Evolutionary conservation across 2,797 vertebrate genomes (phyloP).

Genomic region (Lagothrix lagotricha): DNA sequence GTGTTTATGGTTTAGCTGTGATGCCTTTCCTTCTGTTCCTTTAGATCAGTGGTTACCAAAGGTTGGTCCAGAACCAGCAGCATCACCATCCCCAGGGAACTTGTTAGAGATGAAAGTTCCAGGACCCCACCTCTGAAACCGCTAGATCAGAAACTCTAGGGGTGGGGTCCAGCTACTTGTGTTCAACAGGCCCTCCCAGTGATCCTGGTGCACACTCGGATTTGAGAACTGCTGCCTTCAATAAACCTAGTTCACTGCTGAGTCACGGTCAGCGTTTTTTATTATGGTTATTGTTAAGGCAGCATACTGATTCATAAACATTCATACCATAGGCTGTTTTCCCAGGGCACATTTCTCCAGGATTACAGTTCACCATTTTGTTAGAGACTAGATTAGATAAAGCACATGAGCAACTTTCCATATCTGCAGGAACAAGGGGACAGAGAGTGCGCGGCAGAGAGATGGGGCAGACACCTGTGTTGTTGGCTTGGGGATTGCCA

Average conservation of each 20-base stretch:
- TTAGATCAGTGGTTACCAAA: neutral
- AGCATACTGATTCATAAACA: neutral
- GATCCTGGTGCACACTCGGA: neutral
- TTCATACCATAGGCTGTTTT: neutral
- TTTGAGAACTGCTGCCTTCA: neutral
- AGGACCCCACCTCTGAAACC: neutral
- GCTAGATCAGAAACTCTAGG: neutral
- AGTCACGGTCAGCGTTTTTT: neutral
- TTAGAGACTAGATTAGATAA: conserved; percentile 50
- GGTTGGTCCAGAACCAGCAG: neutral
- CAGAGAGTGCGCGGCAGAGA: neutral
- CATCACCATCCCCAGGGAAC: neutral
- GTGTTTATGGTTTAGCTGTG: neutral
- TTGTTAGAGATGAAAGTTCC: neutral
- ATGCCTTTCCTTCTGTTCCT: neutral
- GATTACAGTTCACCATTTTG: neutral
- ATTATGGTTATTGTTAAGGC: neutral
- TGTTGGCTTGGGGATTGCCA: neutral
- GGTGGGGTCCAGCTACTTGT: neutral
- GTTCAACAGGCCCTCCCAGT: neutral
- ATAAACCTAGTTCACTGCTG: neutral
- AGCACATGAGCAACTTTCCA: neutral
- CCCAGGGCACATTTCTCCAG: neutral
- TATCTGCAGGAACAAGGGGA: neutral
- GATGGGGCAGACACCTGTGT: neutral